Evolutionary conservation across 37 sponge, comb jelly and placozoan genomes (phyloP).

Genomic region (Halisarca cf. caerulea): DNA sequence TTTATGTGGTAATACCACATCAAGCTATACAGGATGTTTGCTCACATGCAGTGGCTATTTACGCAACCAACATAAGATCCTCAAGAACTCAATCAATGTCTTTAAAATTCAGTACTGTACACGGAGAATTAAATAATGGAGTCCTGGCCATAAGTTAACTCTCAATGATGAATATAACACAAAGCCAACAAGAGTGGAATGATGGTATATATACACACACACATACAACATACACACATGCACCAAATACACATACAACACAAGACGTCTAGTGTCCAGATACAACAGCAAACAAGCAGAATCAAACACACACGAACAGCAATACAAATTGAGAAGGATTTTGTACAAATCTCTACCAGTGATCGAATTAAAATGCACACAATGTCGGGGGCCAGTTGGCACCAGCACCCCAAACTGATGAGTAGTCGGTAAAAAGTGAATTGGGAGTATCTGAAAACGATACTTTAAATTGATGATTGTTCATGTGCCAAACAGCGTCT

Average conservation of each 20-base stretch:
- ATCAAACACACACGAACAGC: background rate
- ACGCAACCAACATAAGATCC: too few species aligned
- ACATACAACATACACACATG: constrained; percentile 38
- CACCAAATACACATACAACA: background rate
- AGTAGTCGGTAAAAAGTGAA: constrained; percentile 19
- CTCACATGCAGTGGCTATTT: too few species aligned
- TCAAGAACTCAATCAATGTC: too few species aligned
- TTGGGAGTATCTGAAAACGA: background rate
- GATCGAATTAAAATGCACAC: constrained; percentile 12
- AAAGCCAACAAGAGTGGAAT: background rate
- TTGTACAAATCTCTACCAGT: constrained; percentile 18
- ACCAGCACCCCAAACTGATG: constrained; percentile 3
- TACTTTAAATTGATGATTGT: background rate
- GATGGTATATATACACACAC: background rate
- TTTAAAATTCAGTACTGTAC: background rate
- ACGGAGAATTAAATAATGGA: background rate
- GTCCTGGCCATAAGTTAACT: background rate
- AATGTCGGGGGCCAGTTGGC: constrained; percentile 1
- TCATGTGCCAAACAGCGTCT: too few species aligned
- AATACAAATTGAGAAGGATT: background rate
- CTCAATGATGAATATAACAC: background rate
- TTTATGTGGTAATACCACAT: too few species aligned
- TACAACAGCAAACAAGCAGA: background rate
- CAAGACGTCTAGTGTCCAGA: background rate
- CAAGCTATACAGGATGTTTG: too few species aligned